Conservation (phyloP, 2,113 vertebrate species). For the Rhabdomys dilectus region DNA sequence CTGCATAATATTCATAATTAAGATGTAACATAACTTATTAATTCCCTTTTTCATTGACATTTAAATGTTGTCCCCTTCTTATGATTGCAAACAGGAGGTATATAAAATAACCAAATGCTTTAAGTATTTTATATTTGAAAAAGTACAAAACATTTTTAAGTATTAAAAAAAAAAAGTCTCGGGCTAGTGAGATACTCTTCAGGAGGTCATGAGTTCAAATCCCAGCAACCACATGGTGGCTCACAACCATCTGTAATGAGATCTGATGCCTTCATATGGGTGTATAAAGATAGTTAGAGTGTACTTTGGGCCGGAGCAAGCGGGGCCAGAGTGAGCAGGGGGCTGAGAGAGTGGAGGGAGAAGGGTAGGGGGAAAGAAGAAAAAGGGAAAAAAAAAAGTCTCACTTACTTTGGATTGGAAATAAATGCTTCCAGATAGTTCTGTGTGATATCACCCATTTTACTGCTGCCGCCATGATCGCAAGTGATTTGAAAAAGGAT, state of each 20-base stretch:
- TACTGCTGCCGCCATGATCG: conserved; percentile 15
- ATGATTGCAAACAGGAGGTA: conserved; percentile 6
- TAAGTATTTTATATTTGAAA: conserved; percentile 21
- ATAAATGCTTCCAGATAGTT: conserved; percentile 62
- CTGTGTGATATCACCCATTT: conserved; percentile 59
- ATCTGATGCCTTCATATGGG: too few species aligned
- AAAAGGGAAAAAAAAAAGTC: background rate
- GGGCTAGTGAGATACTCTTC: too few species aligned
- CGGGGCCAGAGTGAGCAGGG: too few species aligned
- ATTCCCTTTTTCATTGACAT: background rate
- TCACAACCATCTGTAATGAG: too few species aligned
- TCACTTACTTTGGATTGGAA: conserved; percentile 76
- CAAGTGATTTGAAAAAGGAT: background rate
- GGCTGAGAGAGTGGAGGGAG: too few species aligned
- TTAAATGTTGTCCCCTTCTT: conserved; percentile 6
- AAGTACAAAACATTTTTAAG: conserved; percentile 1
- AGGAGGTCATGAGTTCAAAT: too few species aligned
- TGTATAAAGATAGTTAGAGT: too few species aligned
- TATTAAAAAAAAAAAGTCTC: conserved; percentile 30
- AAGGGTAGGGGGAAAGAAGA: too few species aligned
- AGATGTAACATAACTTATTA: background rate
- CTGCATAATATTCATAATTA: background rate
- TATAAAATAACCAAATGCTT: conserved; percentile 7
- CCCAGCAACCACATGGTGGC: too few species aligned
- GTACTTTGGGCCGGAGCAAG: too few species aligned